Evolutionary conservation across 2,113 vertebrate genomes (phyloP), one percentile per base, ranked within the genome.

Genomic region (Syngnathoides biaculeatus): DNA sequence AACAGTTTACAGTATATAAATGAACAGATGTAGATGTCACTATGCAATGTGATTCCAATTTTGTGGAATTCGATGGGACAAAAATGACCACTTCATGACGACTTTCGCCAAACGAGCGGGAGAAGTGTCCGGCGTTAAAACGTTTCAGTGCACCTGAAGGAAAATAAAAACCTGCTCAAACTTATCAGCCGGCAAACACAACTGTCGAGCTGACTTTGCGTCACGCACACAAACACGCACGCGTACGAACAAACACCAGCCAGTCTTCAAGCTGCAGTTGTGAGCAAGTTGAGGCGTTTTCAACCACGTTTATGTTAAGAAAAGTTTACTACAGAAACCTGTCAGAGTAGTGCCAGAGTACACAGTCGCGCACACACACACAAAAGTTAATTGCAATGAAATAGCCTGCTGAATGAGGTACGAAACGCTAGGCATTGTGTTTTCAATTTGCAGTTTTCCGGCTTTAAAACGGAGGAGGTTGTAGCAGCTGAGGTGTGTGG

Each of bases 401-500:
- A 72, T 84, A 88, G 86, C 79, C 90, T 20, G 87, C 87, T 81
- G 77, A 87, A 82, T 90, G 91, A 92, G 92, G 92, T 92, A 92
- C 90, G 90, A 92, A 77, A 62, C 68, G 69, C 79, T 81, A 86
- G 90, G 85, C 81, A 26, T 52, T 72, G 87, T 74, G 58, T 53
- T 14, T 76, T 86, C 88, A 35, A 78, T 78, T 86, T 93, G 91
- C 91, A 92, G 90, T 92, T 89, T 90, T 89, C 90, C 84, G 88
- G 92, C 89, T 89, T 89, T 67, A 71, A 85, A 88, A 89, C 89
- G 83, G 84, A 89, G 90, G 89, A 89, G 90, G 89, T 91, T 84
- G 88, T 91, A 92, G 91, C 90, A 92, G 91, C 92, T 86, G 87
- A 84, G 77, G 84, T 89, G 86, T 90, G 77, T 82, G 81, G 81